Evolutionary conservation across 2,113 vertebrate species (phyloP).

Genomic region (Aspiorhynchus laticeps): DNA sequence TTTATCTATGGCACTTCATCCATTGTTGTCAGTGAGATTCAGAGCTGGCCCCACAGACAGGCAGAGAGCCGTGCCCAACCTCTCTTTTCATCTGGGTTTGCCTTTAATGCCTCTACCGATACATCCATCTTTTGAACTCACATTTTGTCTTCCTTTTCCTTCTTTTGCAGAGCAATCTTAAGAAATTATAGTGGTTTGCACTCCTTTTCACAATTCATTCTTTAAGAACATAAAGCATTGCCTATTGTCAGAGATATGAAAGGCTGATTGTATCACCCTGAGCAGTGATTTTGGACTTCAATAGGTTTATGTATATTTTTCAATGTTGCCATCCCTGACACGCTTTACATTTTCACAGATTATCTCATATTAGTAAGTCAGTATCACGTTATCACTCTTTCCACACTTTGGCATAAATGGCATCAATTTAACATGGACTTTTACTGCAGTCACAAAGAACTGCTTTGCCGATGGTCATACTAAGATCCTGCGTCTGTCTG

Average conservation of each 20-base stretch:
- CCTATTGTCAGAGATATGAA: slow-evolving; percentile 1
- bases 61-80: slow-evolving; percentile 19
- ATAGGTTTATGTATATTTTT: slow-evolving; percentile 14
- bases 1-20: background rate
- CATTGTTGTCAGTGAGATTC: slow-evolving; percentile 23
- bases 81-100: slow-evolving; percentile 42
- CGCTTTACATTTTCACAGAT: background rate
- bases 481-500: slow-evolving; percentile 54
- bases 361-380: slow-evolving; percentile 6
- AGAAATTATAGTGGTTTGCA: slow-evolving; percentile 10
- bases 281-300: slow-evolving; percentile 13
- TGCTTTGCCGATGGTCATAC: slow-evolving; percentile 59
- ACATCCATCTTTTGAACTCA: slow-evolving; percentile 24
- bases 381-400: background rate
- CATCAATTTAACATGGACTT: slow-evolving; percentile 57
- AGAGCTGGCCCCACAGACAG: background rate
- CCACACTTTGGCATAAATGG: slow-evolving; percentile 9
- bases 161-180: background rate
- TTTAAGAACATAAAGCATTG: slow-evolving; percentile 27
- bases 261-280: slow-evolving; percentile 3
- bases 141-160: slow-evolving; percentile 30
- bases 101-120: slow-evolving; percentile 8
- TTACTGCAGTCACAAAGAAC: slow-evolving; percentile 61
- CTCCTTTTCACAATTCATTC: background rate
- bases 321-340: background rate